Conservation (phyloP, 2,113 vertebrate genomes). For the Ia io region DNA sequence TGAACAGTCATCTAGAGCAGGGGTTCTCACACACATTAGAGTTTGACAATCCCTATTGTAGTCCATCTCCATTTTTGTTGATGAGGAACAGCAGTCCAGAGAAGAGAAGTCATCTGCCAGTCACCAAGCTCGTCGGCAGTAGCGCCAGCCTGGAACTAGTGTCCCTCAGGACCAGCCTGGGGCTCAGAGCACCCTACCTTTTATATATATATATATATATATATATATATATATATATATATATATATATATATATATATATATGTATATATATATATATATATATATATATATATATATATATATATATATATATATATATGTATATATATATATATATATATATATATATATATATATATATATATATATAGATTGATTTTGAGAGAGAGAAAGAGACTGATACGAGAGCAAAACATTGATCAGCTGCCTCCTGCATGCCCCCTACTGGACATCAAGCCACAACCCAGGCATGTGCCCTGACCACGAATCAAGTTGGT, state of each 20-base stretch:
- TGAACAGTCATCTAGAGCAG: background rate
- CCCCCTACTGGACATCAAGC: background rate
- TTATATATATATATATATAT: no score
- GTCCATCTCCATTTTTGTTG: background rate
- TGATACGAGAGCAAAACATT: background rate
- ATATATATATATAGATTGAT: no score
- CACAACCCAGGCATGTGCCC: background rate
- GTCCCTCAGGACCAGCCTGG: background rate
- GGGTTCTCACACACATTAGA: background rate
- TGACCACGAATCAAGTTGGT: background rate
- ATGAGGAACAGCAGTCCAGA: background rate
- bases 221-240: no score
- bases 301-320: no score
- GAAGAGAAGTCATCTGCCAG: background rate
- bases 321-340: no score
- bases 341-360: no score
- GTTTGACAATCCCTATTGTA: background rate
- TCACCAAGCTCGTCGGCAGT: background rate
- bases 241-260: no score
- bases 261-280: no score
- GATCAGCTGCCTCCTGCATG: background rate
- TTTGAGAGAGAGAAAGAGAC: background rate
- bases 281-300: no score
- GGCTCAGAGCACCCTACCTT: background rate
- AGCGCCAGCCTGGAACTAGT: background rate